Percentiles rank a stretch among this genome's conserved stretches.
phyloP scores from a whole-genome alignment of 2,113 vertebrate species.

The Sceloporus undulatus region DNA sequence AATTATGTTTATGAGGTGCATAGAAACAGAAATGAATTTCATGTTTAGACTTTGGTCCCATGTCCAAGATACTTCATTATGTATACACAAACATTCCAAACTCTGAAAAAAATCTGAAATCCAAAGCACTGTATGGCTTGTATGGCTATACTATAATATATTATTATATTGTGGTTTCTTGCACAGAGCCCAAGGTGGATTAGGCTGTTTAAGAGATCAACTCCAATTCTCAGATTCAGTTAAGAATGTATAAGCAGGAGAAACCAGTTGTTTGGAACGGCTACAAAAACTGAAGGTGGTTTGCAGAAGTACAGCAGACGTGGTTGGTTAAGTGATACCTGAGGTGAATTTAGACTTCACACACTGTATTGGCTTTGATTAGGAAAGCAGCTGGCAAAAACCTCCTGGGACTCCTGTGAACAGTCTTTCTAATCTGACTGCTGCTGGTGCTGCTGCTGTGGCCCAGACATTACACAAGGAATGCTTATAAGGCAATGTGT shows the following conservation, averaged over 20 bases:
- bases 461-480: constrained; percentile 29
- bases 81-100: too few species aligned
- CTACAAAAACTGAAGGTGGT: constrained; percentile 39
- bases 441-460: constrained; percentile 32
- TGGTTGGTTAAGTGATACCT: constrained; percentile 40
- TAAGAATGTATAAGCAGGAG: background rate
- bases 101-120: too few species aligned
- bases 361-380: constrained; percentile 36
- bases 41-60: too few species aligned
- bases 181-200: background rate
- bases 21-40: too few species aligned
- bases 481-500: background rate
- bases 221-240: background rate
- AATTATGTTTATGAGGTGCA: too few species aligned
- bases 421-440: constrained; percentile 25
- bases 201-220: background rate
- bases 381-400: constrained; percentile 41
- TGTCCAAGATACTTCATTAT: too few species aligned
- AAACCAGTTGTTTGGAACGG: background rate
- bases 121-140: too few species aligned
- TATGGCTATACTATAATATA: too few species aligned
- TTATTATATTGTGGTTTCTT: too few species aligned
- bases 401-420: background rate
- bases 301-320: constrained; percentile 37
- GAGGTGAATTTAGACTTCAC: constrained; percentile 34